phyloP scores from a whole-genome alignment of 2,888 invertebrate genomes.

The Tachina fera region DNA sequence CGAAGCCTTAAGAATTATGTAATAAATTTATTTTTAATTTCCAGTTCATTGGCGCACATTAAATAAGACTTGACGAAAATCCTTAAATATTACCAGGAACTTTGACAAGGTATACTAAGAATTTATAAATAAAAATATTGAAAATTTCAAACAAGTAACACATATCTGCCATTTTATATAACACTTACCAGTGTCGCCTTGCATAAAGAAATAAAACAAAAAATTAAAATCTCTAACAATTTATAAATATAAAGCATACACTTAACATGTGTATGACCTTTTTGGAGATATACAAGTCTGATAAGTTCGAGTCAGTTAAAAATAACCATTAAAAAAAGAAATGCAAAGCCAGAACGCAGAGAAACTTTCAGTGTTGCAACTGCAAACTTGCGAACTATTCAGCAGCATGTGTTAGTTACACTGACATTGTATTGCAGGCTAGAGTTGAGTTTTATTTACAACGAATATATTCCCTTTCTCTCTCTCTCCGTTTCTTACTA shows the following conservation, averaged over 20 bases:
- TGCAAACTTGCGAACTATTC: constrained; percentile 12
- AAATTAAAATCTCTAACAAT: constrained; percentile 7
- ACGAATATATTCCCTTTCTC: constrained; percentile 4
- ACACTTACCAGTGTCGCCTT: not conserved
- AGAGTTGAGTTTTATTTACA: constrained; percentile 46
- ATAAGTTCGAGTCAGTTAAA: constrained; percentile 37
- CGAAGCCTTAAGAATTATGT: not conserved
- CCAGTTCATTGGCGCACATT: not conserved
- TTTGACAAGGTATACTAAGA: too few relatives aligned
- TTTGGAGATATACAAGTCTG: constrained; percentile 4
- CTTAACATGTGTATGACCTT: constrained; percentile 45
- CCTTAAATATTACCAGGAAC: too few relatives aligned
- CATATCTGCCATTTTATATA: not conserved
- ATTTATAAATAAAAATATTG: too few relatives aligned
- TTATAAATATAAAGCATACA: constrained; percentile 7
- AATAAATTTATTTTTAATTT: not conserved
- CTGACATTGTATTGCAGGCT: constrained; percentile 67
- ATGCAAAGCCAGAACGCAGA: constrained; percentile 1
- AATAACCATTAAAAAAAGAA: not conserved
- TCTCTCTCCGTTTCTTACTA: not conserved
- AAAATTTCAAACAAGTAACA: not conserved
- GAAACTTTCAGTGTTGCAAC: constrained; percentile 46
- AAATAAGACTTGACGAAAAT: not conserved
- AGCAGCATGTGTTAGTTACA: constrained; percentile 68
- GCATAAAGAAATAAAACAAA: constrained; percentile 17